Evolutionary conservation across 2,888 invertebrate genomes (phyloP).

Genomic region (Theodoxus fluviatilis): DNA sequence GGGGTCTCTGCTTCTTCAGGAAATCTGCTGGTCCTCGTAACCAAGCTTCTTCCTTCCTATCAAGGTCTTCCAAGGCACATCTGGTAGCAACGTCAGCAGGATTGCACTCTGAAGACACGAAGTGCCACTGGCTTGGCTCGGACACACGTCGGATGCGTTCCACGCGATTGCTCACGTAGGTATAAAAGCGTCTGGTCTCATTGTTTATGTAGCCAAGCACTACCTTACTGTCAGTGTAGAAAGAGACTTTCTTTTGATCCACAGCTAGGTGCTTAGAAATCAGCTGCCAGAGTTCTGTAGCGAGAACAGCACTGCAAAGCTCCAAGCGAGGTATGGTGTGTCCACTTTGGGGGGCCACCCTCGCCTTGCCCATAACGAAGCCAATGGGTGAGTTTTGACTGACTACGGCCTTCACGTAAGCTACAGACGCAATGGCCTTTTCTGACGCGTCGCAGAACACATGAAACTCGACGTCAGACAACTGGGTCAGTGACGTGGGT

Average conservation of each 20-base stretch:
- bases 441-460: constrained; percentile 32
- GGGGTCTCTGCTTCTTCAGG: background rate
- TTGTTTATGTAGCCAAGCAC: constrained; percentile 33
- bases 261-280: constrained; percentile 12
- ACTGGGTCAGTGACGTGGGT: background rate
- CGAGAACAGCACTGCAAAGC: constrained; percentile 30
- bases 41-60: background rate
- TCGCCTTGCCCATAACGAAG: constrained; percentile 28
- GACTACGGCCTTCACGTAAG: constrained; percentile 7
- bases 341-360: constrained; percentile 22
- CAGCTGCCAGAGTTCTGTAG: constrained; percentile 14
- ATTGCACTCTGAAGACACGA: background rate
- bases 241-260: background rate
- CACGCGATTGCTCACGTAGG: constrained; percentile 29
- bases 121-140: constrained; percentile 28
- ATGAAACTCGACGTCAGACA: constrained; percentile 12
- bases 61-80: background rate
- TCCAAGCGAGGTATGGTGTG: background rate
- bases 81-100: constrained; percentile 1
- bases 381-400: background rate
- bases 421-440: constrained; percentile 27
- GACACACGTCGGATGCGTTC: constrained; percentile 21
- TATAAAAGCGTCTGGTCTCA: constrained; percentile 27
- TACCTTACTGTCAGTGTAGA: constrained; percentile 32
- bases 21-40: background rate